Conservation (phyloP, 2,113 vertebrate genomes). For the Bucco capensis region DNA sequence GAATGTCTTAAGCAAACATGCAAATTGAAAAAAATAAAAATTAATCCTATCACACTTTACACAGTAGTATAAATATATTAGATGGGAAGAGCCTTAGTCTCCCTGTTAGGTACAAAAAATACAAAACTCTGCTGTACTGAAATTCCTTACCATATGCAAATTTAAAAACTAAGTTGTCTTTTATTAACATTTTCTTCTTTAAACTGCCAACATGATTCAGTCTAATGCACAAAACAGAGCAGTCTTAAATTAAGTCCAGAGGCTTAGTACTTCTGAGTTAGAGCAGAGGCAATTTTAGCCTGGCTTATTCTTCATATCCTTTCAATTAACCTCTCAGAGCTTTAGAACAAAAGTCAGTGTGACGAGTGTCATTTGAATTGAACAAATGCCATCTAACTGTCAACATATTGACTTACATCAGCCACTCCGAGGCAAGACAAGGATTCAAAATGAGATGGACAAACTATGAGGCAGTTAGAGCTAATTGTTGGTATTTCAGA, state of each 20-base stretch:
- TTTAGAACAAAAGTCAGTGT: constrained; percentile 63
- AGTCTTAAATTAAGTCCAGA: constrained; percentile 54
- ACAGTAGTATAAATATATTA: background rate
- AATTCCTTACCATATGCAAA: background rate
- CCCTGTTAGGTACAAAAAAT: background rate
- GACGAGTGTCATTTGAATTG: constrained; percentile 57
- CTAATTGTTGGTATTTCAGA: constrained; percentile 16
- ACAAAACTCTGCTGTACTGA: background rate
- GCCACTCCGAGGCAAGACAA: background rate
- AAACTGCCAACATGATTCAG: constrained; percentile 12
- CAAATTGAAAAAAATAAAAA: background rate
- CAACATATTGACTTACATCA: constrained; percentile 47
- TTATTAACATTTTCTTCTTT: constrained; percentile 40
- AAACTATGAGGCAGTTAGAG: background rate
- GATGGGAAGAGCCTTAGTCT: background rate
- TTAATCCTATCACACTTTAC: background rate
- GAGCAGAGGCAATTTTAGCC: constrained; percentile 46
- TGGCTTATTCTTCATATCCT: constrained; percentile 64
- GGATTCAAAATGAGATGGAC: constrained; percentile 10
- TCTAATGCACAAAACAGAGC: constrained; percentile 17
- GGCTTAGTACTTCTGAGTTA: constrained; percentile 62
- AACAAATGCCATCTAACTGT: constrained; percentile 64
- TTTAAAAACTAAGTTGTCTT: constrained; percentile 25
- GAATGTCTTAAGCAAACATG: background rate
- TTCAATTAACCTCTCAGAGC: constrained; percentile 72